Evolutionary conservation across 2,888 invertebrate species (phyloP), one percentile per base, ranked within the genome.

Genomic region (Yponomeuta cagnagella): DNA sequence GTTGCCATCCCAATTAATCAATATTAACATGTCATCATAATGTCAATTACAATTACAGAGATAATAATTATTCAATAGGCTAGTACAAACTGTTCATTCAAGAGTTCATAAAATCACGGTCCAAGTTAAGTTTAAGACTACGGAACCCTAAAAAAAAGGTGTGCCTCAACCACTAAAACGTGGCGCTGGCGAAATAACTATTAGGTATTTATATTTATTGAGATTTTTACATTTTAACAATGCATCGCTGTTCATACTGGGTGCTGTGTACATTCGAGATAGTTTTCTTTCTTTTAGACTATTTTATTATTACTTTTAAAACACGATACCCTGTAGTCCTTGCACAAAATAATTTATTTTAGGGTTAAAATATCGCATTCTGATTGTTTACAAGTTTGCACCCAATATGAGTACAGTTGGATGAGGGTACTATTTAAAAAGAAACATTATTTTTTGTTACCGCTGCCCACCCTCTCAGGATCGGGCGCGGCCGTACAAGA

Each of bases 111-210:
- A 58, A 58, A 58, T 58, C 52, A 15, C 52, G 52, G 52, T 58
- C 52, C 52, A 58, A 58, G 52, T 2, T 15, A 58, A 58, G 52
- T 58, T 12, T 58, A 58, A 58, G 12, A 33, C 37, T 67, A 67
- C 15, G 43, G 67, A 67, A 8, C 15, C 23, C 48, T 12, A 33
- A 37, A 67, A 33, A 58, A 58, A 12, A n/a, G n/a, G 23, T n/a
- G 0, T n/a, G 67, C 73, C 58, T 37, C 48, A 73, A 15, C 76
- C 79, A 73, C 78, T 80, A 80, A 74, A 79, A 80, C 80, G 78
- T 72, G 76, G 72, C 75, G 70, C 70, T 31, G 72, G 70, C 67
- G 68, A 71, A 71, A 58, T n/a, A 15, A 15, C 67, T 64, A 63
- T 70, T 68, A 72, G 12, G 15, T 58, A 15, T 15, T 9, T 43